Percentiles rank a stretch among this genome's conserved stretches.
phyloP scores from a whole-genome alignment of 1,140 invertebrate genomes.

The Drosophila lowei region DNA sequence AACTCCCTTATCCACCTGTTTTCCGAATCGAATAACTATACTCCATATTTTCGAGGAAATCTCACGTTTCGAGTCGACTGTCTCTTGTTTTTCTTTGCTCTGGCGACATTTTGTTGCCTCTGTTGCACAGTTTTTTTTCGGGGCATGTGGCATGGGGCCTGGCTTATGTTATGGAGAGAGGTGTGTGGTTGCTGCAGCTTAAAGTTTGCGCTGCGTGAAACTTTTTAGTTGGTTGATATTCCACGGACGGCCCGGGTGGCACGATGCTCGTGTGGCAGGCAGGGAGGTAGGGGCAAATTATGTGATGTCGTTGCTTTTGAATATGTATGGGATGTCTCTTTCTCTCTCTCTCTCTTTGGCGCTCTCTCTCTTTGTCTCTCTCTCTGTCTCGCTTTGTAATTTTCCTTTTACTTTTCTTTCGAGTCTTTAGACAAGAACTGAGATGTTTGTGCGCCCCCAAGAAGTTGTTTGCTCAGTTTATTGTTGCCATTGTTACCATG shows the following conservation, averaged over 20 bases:
- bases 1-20: too few relatives aligned
- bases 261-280: slow-evolving; percentile 2
- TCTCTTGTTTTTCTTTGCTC: slow-evolving; percentile 39
- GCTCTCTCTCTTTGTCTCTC: background rate
- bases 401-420: background rate
- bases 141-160: too few relatives aligned
- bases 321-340: slow-evolving; percentile 37
- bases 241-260: slow-evolving; percentile 15
- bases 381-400: background rate
- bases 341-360: background rate
- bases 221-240: slow-evolving; percentile 62
- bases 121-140: background rate
- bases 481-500: slow-evolving; percentile 39
- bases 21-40: too few relatives aligned
- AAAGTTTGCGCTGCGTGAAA: slow-evolving; percentile 63
- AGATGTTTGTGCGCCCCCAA: slow-evolving; percentile 6
- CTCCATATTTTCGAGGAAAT: too few relatives aligned
- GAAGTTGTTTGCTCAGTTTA: slow-evolving; percentile 57
- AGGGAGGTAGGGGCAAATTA: slow-evolving; percentile 46
- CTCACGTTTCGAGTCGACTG: too few relatives aligned
- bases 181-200: slow-evolving; percentile 1
- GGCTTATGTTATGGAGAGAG: background rate
- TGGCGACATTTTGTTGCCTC: slow-evolving; percentile 33
- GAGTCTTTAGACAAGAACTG: slow-evolving; percentile 17
- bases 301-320: slow-evolving; percentile 56